Conservation (phyloP, 2,888 invertebrate species). For the Encarsia formosa region DNA sequence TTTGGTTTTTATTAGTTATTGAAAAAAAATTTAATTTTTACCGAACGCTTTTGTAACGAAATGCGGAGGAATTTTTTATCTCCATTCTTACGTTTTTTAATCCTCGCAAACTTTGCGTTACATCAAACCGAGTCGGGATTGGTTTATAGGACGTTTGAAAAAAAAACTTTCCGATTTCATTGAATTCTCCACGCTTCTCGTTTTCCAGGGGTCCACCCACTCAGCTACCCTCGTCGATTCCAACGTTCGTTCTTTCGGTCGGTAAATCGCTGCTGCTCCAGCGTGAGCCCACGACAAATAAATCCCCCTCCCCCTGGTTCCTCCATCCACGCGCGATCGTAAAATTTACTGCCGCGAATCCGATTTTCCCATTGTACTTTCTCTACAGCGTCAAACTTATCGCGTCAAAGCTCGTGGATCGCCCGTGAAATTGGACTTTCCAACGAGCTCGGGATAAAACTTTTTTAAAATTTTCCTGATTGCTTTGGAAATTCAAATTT, state of each 20-base stretch:
- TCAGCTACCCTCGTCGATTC: neutral
- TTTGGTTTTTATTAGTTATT: no score
- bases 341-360: slow-evolving; percentile 39
- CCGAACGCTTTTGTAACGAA: no score
- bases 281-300: slow-evolving; percentile 23
- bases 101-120: no score
- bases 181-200: slow-evolving; percentile 34
- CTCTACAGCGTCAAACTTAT: slow-evolving; percentile 15
- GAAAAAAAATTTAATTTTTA: no score
- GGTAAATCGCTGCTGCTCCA: slow-evolving; percentile 24
- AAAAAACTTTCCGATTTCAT: slow-evolving; percentile 36
- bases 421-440: slow-evolving; percentile 1
- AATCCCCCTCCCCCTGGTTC: no score
- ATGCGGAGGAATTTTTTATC: no score
- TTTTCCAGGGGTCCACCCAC: slow-evolving; percentile 4
- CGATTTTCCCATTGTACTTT: slow-evolving; percentile 34
- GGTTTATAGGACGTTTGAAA: slow-evolving; percentile 30
- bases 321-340: no score
- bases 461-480: no score
- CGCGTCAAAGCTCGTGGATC: neutral
- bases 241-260: slow-evolving; percentile 9
- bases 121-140: no score
- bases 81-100: no score
- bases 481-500: no score
- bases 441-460: no score